phyloP scores from a whole-genome alignment of 2,113 vertebrate species.

The Nothocercus nigrocapillus region DNA sequence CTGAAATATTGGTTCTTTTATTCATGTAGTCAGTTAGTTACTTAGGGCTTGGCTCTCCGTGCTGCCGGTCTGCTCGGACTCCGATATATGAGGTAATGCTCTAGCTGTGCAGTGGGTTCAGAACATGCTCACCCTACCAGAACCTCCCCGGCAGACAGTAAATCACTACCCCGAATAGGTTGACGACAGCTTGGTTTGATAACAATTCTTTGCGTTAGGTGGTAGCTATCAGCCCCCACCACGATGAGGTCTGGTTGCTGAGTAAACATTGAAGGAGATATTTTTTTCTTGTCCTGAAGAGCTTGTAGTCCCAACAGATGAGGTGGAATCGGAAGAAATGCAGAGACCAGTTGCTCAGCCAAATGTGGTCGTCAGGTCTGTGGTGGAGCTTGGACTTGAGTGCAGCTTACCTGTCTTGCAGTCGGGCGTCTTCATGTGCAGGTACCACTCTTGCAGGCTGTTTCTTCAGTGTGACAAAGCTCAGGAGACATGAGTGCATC shows the following conservation, averaged over 20 bases:
- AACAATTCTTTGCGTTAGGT: not conserved
- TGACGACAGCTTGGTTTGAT: conserved; percentile 55
- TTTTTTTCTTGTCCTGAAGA: conserved; percentile 31
- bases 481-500: not conserved
- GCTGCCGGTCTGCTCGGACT: not conserved
- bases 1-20: not conserved
- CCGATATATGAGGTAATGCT: conserved; percentile 3
- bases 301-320: not conserved
- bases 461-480: not conserved
- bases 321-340: not conserved
- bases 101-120: conserved; percentile 4
- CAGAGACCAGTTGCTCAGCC: not conserved
- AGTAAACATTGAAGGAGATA: conserved; percentile 10
- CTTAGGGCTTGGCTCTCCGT: not conserved
- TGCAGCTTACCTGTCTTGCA: not conserved
- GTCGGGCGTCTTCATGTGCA: accelerated
- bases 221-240: conserved; percentile 1
- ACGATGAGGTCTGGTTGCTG: not conserved
- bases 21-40: not conserved
- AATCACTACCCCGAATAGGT: conserved; percentile 41
- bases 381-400: not conserved
- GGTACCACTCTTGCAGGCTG: accelerated
- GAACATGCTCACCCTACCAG: not conserved
- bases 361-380: accelerated
- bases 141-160: conserved; percentile 51